Conservation (phyloP, 2,797 vertebrate genomes). For the Crypturellus tataupa region DNA sequence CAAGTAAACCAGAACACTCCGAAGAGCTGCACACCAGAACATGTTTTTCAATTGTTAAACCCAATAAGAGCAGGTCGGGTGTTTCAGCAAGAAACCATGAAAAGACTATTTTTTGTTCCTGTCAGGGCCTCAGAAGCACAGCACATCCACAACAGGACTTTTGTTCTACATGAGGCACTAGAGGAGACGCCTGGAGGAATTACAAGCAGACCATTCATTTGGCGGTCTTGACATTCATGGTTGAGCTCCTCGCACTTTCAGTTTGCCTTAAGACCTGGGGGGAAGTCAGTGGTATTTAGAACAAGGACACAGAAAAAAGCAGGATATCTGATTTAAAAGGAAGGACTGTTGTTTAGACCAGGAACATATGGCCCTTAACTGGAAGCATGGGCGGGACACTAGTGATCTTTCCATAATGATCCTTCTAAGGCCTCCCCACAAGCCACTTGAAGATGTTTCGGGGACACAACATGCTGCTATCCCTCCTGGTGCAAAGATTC, state of each 20-base stretch:
- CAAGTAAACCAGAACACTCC: background rate
- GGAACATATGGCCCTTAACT: background rate
- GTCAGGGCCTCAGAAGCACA: conserved; percentile 46
- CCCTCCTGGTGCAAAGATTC: background rate
- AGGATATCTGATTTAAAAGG: background rate
- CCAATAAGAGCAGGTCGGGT: conserved; percentile 2
- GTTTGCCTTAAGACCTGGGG: background rate
- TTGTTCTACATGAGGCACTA: background rate
- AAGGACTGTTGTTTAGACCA: background rate
- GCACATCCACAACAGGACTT: conserved; percentile 35
- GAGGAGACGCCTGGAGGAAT: conserved; percentile 48
- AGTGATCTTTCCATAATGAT: background rate
- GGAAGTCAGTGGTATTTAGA: background rate
- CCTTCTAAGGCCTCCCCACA: background rate
- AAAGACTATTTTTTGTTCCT: conserved; percentile 47
- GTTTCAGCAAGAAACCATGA: conserved; percentile 43
- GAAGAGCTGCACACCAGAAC: conserved; percentile 3
- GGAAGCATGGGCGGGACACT: background rate
- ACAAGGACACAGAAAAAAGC: background rate
- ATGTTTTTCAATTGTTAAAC: conserved; percentile 1
- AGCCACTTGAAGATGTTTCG: background rate
- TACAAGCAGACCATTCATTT: conserved; percentile 29
- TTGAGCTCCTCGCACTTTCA: conserved; percentile 30
- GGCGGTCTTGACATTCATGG: conserved; percentile 49
- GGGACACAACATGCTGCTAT: background rate